Conservation (phyloP, 2,888 invertebrate genomes). For the Lamproptera curius region DNA sequence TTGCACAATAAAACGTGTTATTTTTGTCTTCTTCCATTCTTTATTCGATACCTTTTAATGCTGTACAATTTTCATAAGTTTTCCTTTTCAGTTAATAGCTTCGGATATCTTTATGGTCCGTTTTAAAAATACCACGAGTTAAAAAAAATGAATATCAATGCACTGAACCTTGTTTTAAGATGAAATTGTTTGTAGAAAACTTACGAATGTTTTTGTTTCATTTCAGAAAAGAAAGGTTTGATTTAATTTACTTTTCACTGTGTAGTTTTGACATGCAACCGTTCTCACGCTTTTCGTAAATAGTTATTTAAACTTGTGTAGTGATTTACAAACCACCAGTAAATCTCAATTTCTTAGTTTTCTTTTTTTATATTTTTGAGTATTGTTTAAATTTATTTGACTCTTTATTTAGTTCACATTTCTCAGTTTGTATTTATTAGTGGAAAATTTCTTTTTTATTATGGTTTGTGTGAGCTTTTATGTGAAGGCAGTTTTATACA, state of each 20-base stretch:
- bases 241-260: constrained; percentile 29
- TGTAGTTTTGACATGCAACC: constrained; percentile 9
- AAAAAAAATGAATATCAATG: constrained; percentile 13
- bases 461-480: not conserved
- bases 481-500: not conserved
- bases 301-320: not conserved
- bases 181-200: constrained; percentile 19
- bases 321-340: not conserved
- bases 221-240: constrained; percentile 73
- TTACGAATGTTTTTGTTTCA: constrained; percentile 39
- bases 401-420: not conserved
- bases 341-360: not conserved
- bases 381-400: not conserved
- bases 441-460: not conserved
- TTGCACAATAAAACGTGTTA: constrained; percentile 31
- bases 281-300: not conserved
- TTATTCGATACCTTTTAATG: not conserved
- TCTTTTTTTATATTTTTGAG: not conserved
- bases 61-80: too few species aligned
- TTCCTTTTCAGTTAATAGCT: too few species aligned
- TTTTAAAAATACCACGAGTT: not conserved
- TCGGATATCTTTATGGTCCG: too few species aligned
- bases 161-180: constrained; percentile 23
- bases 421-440: not conserved
- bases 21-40: constrained; percentile 14